phyloP scores from a whole-genome alignment of 2,888 invertebrate species.

The Synergus laeviventris region DNA sequence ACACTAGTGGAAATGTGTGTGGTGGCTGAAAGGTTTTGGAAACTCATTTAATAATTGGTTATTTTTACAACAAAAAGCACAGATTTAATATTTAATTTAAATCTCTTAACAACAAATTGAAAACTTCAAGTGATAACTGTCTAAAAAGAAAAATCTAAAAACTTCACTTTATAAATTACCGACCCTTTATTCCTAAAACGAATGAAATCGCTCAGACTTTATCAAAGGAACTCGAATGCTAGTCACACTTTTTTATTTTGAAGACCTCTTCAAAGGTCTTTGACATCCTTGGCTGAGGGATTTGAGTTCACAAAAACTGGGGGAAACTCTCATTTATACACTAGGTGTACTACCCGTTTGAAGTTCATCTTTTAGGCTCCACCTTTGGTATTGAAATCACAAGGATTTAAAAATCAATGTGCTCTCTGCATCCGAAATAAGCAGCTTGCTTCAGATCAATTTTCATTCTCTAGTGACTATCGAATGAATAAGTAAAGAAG shows the following conservation, averaged over 20 bases:
- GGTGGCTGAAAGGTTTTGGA: neutral
- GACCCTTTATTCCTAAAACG: neutral
- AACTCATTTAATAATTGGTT: neutral
- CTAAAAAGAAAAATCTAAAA: neutral
- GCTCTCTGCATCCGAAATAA: neutral
- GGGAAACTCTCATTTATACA: neutral
- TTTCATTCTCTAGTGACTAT: neutral
- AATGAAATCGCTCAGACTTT: neutral
- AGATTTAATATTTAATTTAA: neutral
- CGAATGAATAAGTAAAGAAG: neutral
- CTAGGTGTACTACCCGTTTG: constrained; percentile 10
- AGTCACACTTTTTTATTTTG: neutral
- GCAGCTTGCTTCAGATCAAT: constrained; percentile 4
- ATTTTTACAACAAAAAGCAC: neutral
- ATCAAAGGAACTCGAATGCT: constrained; percentile 2
- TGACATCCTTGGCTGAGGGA: constrained; percentile 9
- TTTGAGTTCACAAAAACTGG: constrained; percentile 2
- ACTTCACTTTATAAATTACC: neutral
- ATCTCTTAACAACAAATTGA: neutral
- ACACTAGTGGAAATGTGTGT: neutral
- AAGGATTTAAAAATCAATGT: constrained; percentile 26
- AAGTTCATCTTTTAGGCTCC: constrained; percentile 22
- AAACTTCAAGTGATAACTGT: neutral
- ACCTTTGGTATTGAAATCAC: constrained; percentile 37
- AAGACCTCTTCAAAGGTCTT: neutral